Base-by-base conservation (phyloP, 2,888 invertebrate species). In the Xestobium rufovillosum region DNA sequence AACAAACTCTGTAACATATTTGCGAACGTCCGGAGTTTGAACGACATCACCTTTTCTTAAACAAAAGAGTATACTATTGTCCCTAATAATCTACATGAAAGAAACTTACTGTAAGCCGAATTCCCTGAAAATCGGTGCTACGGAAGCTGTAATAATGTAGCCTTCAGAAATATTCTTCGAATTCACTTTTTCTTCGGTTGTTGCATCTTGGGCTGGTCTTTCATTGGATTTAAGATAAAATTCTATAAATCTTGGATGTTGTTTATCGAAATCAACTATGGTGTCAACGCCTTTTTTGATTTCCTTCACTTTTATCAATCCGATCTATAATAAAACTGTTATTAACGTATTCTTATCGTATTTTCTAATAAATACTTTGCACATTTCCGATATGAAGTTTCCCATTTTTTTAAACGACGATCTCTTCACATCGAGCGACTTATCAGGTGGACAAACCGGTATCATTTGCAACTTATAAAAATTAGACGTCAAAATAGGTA, bases 371-470 rank as follows among this genome's bases (percentile, higher is more conserved):
- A 17, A 10, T 6, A 23, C 3, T 58, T 74, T 67, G 49, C 76
- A 71, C 85, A 91, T 87, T 43, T 75, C 75, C 40, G 78, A 80
- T 15, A 95, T 67, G 59, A 94, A 94, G 41, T 83, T 82, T 9
- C 87, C 80, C 36, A 94, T 67, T 66, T 94, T 95, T 68, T 92
- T 94, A 57, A 79, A 87, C 8, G 79, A 79, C 0, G 90, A 84
- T 61, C 90, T 91, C 60, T 92, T 94, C 0, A 95, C 73, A 57
- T 95, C 91, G 23, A 94, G 62, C 10, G 67, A 70, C 31, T 72
- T 67, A 2, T 75, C 76, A n/a, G 73, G 57, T 0, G 88, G 86
- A 53, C 89, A 82, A 31, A 54, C 71, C 27, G 68, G 64, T 34
- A 77, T 60, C 53, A 85, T 72, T 48, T 80, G 77, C 52, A 67